A percentile compares a stretch with the other conserved stretches of the same genome.
These are phyloP conservation scores for Epizoanthus stellaris DNA, from an alignment of 92 coral and sea anemone genomes.

Conservation along the genomic window DNA sequence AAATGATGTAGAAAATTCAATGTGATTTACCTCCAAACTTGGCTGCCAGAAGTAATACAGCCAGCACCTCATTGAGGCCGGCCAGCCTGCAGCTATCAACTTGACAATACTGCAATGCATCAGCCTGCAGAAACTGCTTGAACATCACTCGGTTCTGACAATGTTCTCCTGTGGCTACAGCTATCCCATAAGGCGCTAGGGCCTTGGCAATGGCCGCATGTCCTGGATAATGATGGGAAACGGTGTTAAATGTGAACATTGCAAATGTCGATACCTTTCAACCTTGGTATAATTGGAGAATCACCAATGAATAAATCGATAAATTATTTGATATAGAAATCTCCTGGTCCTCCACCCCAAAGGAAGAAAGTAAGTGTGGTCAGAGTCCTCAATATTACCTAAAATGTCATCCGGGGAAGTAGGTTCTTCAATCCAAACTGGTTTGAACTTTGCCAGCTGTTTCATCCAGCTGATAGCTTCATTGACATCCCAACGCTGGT, in stretches of 20 bases:
- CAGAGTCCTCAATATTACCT: conserved; percentile 47
- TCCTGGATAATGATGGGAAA: conserved; percentile 44
- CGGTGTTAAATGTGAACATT: not conserved
- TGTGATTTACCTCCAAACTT: conserved; percentile 80
- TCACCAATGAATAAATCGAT: too few relatives aligned
- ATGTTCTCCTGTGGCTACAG: conserved; percentile 98
- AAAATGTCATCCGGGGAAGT: conserved; percentile 97
- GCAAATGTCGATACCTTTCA: not conserved
- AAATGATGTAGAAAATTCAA: too few relatives aligned
- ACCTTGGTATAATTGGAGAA: too few relatives aligned
- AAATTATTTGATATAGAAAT: not conserved
- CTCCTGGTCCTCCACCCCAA: too few relatives aligned
- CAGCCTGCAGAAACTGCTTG: conserved; percentile 91
- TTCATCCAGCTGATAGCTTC: conserved; percentile 90
- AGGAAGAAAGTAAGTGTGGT: not conserved
- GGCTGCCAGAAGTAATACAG: conserved; percentile 91
- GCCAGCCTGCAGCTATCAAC: conserved; percentile 98
- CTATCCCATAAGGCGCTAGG: conserved; percentile 87
- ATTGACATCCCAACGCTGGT: conserved; percentile 94
- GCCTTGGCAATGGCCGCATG: conserved; percentile 94
- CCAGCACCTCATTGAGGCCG: conserved; percentile 90
- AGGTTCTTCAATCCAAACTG: conserved; percentile 98
- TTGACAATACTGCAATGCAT: conserved; percentile 95
- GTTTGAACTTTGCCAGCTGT: conserved; percentile 84
- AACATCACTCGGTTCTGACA: conserved; percentile 98